A percentile compares a stretch with the other conserved stretches of the same genome.
Conservation (phyloP, 1,140 invertebrate genomes). For the Wiebesia pumilae region DNA sequence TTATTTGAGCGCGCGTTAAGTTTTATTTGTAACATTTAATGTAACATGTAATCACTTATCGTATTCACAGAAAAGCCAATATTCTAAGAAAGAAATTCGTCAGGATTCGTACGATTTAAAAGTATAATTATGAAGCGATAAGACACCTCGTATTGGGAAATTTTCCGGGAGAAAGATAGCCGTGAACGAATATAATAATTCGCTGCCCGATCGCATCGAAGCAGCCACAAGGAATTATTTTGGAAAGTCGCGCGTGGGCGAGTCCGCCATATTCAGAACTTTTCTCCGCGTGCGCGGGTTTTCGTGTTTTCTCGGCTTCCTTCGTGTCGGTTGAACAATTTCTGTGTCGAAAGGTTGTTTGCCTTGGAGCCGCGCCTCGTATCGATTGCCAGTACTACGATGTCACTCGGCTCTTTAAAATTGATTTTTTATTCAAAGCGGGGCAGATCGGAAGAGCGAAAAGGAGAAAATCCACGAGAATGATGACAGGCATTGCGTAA, state of each 20-base stretch:
- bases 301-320: neutral
- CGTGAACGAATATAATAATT: neutral
- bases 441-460: neutral
- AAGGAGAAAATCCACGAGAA: neutral
- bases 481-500: neutral
- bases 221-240: neutral
- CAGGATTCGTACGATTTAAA: too few relatives aligned
- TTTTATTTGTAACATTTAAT: too few relatives aligned
- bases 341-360: neutral
- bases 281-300: neutral
- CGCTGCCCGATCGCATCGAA: neutral
- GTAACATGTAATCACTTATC: too few relatives aligned
- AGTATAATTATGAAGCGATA: too few relatives aligned
- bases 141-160: too few relatives aligned
- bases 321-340: neutral
- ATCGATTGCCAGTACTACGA: conserved; percentile 17
- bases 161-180: too few relatives aligned
- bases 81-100: too few relatives aligned
- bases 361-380: neutral
- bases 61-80: too few relatives aligned
- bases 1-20: too few relatives aligned
- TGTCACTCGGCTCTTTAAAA: conserved; percentile 36
- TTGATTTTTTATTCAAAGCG: conserved; percentile 23
- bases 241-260: conserved; percentile 6
- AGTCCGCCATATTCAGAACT: neutral